These are phyloP conservation scores for Alviniconcha strummeri DNA, from an alignment of 2,888 invertebrate genomes.

Conservation along the genomic window DNA sequence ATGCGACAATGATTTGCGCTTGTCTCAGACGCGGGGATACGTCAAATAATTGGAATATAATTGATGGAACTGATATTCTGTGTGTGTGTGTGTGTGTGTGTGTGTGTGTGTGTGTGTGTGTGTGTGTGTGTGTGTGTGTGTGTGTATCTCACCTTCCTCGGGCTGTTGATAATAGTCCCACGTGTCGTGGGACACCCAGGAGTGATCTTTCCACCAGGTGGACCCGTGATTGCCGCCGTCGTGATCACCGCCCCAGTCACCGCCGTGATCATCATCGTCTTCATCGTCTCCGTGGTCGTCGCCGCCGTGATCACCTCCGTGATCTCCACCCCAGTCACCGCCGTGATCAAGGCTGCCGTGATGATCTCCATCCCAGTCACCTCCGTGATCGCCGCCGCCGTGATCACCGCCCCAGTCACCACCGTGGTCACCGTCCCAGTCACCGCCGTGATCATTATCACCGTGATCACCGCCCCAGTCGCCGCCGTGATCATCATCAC, in stretches of 20 bases:
- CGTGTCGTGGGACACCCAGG: not conserved
- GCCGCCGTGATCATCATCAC: no score
- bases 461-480: not conserved
- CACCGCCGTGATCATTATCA: not conserved
- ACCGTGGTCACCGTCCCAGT: not conserved
- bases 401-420: not conserved
- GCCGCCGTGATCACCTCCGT: not conserved
- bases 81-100: no score
- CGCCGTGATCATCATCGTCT: not conserved
- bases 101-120: no score
- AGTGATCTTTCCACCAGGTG: constrained; percentile 13
- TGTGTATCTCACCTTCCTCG: constrained; percentile 10
- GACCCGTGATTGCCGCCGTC: not conserved
- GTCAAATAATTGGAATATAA: no score
- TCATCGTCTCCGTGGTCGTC: not conserved
- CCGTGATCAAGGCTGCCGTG: not conserved
- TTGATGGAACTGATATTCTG: no score
- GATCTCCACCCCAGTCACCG: not conserved
- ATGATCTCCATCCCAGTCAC: not conserved
- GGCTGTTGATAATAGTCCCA: constrained; percentile 21
- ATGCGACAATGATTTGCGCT: no score
- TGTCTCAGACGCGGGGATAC: no score
- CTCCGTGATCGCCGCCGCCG: not conserved
- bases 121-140: no score
- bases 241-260: not conserved